These are phyloP conservation scores for Oscheius sp. DNA, from an alignment of 2,888 invertebrate species.

Conservation along the genomic window DNA sequence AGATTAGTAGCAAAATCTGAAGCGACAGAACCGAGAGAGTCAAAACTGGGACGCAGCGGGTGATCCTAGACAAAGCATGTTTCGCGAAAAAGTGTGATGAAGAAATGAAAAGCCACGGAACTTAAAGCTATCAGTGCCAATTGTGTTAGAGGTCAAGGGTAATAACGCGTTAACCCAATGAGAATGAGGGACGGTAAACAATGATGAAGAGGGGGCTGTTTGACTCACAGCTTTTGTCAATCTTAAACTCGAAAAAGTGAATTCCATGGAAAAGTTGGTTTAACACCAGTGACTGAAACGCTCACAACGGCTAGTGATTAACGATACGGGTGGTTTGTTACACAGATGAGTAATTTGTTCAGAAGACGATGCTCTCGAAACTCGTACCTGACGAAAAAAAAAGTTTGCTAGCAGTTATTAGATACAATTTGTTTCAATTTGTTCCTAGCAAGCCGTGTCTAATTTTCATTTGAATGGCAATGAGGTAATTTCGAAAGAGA, in stretches of 20 bases:
- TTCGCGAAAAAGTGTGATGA: constrained; percentile 6
- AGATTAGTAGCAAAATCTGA: constrained; percentile 1
- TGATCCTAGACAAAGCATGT: constrained; percentile 12
- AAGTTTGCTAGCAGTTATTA: too few relatives aligned
- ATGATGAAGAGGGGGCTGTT: too few relatives aligned
- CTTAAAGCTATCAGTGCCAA: constrained; percentile 4
- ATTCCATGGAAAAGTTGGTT: too few relatives aligned
- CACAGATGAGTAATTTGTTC: constrained; percentile 31
- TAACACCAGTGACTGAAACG: neutral
- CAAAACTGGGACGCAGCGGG: constrained; percentile 31
- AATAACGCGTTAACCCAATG: constrained; percentile 23
- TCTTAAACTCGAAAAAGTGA: too few relatives aligned
- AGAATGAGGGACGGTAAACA: constrained; percentile 1
- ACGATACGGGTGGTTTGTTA: constrained; percentile 30
- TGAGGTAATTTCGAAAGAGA: neutral
- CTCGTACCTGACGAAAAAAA: neutral
- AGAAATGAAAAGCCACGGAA: constrained; percentile 1
- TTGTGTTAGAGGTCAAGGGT: constrained; percentile 22
- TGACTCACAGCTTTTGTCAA: too few relatives aligned
- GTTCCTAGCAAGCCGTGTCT: neutral
- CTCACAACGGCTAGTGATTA: constrained; percentile 16
- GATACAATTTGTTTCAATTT: neutral
- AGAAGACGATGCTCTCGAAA: neutral
- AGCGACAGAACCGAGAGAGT: neutral
- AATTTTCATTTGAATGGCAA: constrained; percentile 1